Conservation (phyloP, 2,113 vertebrate genomes). For the Leuciscus idus region DNA sequence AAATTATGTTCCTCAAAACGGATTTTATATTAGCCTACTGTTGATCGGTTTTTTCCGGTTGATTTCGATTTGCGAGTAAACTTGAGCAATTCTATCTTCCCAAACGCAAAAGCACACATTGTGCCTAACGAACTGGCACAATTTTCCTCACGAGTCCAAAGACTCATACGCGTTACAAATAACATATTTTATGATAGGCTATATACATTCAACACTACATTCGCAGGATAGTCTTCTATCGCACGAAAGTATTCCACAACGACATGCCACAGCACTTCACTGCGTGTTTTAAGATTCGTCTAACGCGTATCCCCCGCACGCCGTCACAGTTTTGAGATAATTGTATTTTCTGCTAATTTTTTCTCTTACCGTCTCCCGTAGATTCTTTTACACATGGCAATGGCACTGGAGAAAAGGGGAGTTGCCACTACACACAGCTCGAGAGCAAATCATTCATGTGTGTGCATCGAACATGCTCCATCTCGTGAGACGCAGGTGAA, state of each 20-base stretch:
- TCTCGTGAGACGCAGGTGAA: conserved; percentile 50
- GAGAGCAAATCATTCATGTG: conserved; percentile 31
- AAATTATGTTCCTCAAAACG: neutral
- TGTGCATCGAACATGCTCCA: neutral
- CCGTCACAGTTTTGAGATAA: conserved; percentile 16
- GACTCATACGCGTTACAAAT: conserved; percentile 7
- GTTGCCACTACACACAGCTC: conserved; percentile 2
- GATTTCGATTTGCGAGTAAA: neutral
- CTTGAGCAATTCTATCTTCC: neutral
- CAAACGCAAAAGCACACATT: neutral
- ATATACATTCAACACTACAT: neutral
- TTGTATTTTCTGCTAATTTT: neutral
- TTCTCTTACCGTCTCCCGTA: too few relatives aligned
- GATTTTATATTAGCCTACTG: neutral
- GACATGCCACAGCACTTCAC: neutral
- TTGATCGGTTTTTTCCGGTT: neutral
- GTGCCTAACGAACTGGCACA: neutral
- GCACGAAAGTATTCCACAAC: neutral
- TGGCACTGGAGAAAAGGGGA: conserved; percentile 27
- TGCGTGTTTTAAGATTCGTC: conserved; percentile 7
- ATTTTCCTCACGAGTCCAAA: neutral
- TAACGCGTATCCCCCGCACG: conserved; percentile 2
- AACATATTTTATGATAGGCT: neutral
- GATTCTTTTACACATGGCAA: neutral
- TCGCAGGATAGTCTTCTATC: neutral